A percentile compares a stretch with the other conserved stretches of the same genome.
These are phyloP conservation scores for Indri indri DNA, from an alignment of 2,113 vertebrate species.

Conservation along the genomic window DNA sequence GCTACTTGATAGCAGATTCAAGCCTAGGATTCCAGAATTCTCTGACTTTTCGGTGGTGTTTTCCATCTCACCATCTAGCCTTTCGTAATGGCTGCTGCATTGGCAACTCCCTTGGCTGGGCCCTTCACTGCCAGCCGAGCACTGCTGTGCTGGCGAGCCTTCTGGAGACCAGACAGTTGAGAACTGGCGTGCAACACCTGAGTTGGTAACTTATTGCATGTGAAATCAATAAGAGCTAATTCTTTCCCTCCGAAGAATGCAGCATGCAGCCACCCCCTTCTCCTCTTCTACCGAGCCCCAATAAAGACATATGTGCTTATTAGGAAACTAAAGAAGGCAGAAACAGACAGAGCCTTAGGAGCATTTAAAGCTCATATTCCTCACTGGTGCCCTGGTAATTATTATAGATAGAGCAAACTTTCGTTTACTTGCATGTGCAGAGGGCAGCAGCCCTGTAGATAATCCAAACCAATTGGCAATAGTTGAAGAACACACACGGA, in stretches of 20 bases:
- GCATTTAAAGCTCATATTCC: not conserved
- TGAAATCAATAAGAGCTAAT: not conserved
- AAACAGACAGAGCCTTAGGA: not conserved
- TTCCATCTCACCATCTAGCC: not conserved
- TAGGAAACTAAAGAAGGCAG: conserved; percentile 22
- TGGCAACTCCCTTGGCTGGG: not conserved
- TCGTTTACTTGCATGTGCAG: not conserved
- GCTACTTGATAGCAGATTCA: not conserved
- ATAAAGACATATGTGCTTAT: not conserved
- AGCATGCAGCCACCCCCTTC: not conserved
- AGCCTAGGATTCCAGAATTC: not conserved
- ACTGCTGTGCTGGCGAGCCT: not conserved
- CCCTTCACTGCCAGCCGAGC: not conserved
- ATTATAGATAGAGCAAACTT: not conserved
- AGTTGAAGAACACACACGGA: not conserved
- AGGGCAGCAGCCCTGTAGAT: not conserved
- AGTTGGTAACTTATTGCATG: not conserved
- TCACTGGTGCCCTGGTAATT: not conserved
- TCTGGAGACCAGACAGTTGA: not conserved
- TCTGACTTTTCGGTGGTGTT: not conserved
- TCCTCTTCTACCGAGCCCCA: not conserved
- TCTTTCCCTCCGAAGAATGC: not conserved
- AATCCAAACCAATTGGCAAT: not conserved
- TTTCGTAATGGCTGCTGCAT: not conserved
- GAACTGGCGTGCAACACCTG: not conserved